Base-by-base conservation (phyloP, 2,888 invertebrate genomes). In the Deroplatys truncata region DNA sequence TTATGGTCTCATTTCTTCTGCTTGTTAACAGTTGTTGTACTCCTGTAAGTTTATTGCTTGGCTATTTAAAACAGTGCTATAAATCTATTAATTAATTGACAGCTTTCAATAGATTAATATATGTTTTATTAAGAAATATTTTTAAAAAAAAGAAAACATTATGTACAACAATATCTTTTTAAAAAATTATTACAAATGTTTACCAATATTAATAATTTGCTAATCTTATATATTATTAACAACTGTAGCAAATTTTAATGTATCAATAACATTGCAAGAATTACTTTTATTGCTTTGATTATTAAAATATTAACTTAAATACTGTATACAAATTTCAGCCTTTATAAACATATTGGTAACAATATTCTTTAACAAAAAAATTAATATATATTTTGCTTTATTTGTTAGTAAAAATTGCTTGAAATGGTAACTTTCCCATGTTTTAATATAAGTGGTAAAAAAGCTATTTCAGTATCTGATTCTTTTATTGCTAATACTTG, bases 1-100 rank as follows among this genome's bases (percentile, higher is more conserved):
- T 84, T 20, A 35, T 56, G 31, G 72, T 89, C 85, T 89, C 82
- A 89, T 89, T 89, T 89, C 85, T 82, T 89, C 89, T 89, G 89
- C 89, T 89, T 89, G 89, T 85, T 84, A 43, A 85, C 84, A 56
- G 85, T 88, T 88, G 85, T 85, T 82, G 86, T 86, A 25, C 72
- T 72, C 56, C 25, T 87, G 83, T 87, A 87, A 87, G 83, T 82
- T 87, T 89, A 82, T 35, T 89, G 89, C 89, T 85, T 89, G 85
- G 43, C 84, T 85, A 85, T 35, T 85, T 85, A 85, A 88, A 85
- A 20, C 25, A 31, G 25, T 85, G n/a, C 35, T 31, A 16, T 35
- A 85, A 85, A 29, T 25, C 31, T 35, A 28, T 72, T 28, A 49
- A 87, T 72, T 87, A 72, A 87, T 87, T 29, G n/a, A 85, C 43